phyloP scores from a whole-genome alignment of 2,797 vertebrate species.

The Darevskia nairensis region DNA sequence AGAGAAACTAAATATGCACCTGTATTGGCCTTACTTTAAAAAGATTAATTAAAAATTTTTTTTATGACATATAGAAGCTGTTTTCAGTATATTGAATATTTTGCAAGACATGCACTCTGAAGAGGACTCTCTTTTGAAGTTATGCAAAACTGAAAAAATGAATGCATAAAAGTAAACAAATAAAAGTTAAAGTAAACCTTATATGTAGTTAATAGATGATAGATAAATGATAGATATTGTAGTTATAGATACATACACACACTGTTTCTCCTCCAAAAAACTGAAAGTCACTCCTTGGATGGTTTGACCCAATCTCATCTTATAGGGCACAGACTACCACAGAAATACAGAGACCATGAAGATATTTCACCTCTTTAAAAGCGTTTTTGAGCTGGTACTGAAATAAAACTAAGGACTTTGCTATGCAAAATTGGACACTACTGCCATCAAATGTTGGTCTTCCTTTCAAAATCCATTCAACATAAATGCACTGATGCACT shows the following conservation, averaged over 20 bases:
- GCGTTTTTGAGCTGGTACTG: not conserved
- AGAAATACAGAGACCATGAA: not conserved
- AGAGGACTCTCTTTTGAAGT: not conserved
- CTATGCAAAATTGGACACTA: not conserved
- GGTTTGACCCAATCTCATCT: not conserved
- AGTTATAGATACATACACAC: not conserved
- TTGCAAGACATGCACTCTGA: slow-evolving; percentile 24
- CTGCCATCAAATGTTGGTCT: not conserved
- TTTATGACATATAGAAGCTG: slow-evolving; percentile 33
- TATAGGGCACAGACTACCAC: not conserved
- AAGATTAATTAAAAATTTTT: slow-evolving; percentile 15
- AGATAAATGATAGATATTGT: no score
- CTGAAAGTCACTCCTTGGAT: not conserved
- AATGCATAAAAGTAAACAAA: slow-evolving; percentile 28
- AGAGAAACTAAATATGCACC: slow-evolving; percentile 47
- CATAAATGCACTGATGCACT: not conserved
- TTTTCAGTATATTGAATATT: slow-evolving; percentile 14
- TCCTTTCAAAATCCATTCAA: slow-evolving; percentile 1
- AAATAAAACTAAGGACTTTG: not conserved
- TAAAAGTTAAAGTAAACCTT: not conserved
- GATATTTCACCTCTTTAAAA: not conserved
- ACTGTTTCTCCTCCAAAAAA: not conserved
- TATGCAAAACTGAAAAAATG: slow-evolving; percentile 46
- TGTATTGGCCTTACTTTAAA: slow-evolving; percentile 34
- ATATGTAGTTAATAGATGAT: not conserved